Conservation (phyloP, 2,797 vertebrate genomes). For the Prunella strophiata region DNA sequence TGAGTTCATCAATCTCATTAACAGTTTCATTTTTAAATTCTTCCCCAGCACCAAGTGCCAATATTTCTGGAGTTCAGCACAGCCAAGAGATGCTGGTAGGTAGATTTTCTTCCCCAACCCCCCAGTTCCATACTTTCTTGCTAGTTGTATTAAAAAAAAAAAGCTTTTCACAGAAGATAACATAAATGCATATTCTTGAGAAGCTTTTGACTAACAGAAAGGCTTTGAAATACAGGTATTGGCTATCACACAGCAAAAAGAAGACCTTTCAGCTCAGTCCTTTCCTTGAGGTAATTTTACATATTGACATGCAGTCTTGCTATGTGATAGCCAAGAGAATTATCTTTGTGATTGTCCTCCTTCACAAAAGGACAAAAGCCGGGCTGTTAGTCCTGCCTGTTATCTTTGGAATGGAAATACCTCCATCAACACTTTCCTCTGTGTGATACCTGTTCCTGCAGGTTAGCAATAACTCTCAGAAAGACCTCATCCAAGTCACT, state of each 20-base stretch:
- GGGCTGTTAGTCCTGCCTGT: neutral
- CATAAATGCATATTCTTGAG: neutral
- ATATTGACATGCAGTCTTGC: neutral
- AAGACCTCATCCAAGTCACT: neutral
- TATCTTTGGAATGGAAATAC: neutral
- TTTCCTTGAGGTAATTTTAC: neutral
- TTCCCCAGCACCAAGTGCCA: neutral
- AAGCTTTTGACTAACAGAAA: neutral
- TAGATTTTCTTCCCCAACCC: neutral
- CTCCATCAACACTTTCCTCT: neutral
- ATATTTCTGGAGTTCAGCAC: neutral
- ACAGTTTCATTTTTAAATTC: neutral
- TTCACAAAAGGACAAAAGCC: neutral
- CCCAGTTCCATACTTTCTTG: neutral
- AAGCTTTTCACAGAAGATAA: neutral
- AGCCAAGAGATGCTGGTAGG: neutral
- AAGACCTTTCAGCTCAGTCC: neutral
- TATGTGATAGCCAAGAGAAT: neutral
- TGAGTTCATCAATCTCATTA: neutral
- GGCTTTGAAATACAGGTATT: conserved; percentile 28
- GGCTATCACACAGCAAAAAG: neutral
- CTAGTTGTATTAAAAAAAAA: neutral
- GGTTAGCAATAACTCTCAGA: neutral
- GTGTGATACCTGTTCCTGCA: neutral
- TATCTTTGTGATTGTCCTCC: neutral